Percentiles rank a stretch among this genome's conserved stretches.
These are phyloP conservation scores for Puntigrus tetrazona DNA, from an alignment of 2,113 vertebrate species.

Conservation along the genomic window DNA sequence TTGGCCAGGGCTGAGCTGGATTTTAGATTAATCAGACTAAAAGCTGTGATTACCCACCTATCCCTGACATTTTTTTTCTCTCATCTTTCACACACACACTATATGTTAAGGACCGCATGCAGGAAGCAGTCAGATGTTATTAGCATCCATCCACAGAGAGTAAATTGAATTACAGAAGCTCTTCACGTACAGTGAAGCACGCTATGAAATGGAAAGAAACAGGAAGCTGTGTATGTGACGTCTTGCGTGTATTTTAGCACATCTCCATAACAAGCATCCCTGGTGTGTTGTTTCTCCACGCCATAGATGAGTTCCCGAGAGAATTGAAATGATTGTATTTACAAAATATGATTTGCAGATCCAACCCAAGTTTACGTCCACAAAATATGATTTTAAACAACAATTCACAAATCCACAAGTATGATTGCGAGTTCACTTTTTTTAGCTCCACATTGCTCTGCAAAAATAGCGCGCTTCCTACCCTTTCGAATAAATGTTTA, in stretches of 20 bases:
- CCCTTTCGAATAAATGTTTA: no score
- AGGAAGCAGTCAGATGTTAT: background rate
- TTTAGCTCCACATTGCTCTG: no score
- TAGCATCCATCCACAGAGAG: background rate
- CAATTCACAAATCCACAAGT: background rate
- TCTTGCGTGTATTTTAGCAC: background rate
- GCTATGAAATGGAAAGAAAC: background rate
- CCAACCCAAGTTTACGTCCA: background rate
- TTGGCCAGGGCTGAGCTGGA: background rate
- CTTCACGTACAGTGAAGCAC: background rate
- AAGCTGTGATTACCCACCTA: slow-evolving; percentile 28
- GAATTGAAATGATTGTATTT: background rate
- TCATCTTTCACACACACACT: background rate
- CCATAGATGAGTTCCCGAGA: background rate
- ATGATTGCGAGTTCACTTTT: background rate
- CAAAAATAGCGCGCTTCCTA: background rate
- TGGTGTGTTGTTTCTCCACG: background rate
- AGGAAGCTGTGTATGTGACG: background rate
- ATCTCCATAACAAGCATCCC: slow-evolving; percentile 11
- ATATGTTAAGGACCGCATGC: background rate
- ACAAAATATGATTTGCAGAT: background rate
- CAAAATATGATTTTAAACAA: background rate
- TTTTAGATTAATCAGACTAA: slow-evolving; percentile 37
- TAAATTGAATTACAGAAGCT: background rate
- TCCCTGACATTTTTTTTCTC: background rate